Evolutionary conservation across 1,140 invertebrate species (phyloP).

Genomic region (Zophobas atratus): DNA sequence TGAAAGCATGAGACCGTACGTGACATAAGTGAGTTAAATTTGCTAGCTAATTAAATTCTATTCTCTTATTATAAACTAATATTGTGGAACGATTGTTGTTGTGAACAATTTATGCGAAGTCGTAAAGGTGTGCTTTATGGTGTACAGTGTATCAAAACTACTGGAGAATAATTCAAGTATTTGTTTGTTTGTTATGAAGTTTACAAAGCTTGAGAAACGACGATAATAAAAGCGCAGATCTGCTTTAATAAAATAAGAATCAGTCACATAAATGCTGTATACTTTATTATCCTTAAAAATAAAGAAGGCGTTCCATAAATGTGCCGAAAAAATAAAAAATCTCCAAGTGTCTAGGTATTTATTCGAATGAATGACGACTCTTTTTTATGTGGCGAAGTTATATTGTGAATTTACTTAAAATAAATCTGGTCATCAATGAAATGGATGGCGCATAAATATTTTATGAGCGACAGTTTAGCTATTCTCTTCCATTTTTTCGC

Average conservation of each 20-base stretch:
- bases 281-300: constrained; percentile 59
- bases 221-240: constrained; percentile 56
- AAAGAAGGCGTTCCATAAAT: constrained; percentile 58
- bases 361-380: constrained; percentile 59
- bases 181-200: constrained; percentile 44
- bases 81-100: constrained; percentile 43
- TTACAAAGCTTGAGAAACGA: constrained; percentile 49
- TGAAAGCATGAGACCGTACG: constrained; percentile 34
- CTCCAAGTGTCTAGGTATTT: constrained; percentile 60
- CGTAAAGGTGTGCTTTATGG: constrained; percentile 45
- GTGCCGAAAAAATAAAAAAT: constrained; percentile 55
- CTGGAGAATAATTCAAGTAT: constrained; percentile 45
- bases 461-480: constrained; percentile 47
- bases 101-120: constrained; percentile 45
- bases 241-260: constrained; percentile 59
- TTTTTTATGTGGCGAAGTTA: constrained; percentile 53
- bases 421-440: constrained; percentile 54
- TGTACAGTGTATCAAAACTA: constrained; percentile 46
- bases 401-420: constrained; percentile 53
- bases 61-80: constrained; percentile 43
- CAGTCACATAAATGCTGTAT: constrained; percentile 57
- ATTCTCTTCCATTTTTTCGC: constrained; percentile 31
- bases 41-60: constrained; percentile 47
- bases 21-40: constrained; percentile 37
- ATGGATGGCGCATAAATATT: constrained; percentile 53